Evolutionary conservation across 2,797 vertebrate genomes (phyloP).

Genomic region (Anguilla marmorata): DNA sequence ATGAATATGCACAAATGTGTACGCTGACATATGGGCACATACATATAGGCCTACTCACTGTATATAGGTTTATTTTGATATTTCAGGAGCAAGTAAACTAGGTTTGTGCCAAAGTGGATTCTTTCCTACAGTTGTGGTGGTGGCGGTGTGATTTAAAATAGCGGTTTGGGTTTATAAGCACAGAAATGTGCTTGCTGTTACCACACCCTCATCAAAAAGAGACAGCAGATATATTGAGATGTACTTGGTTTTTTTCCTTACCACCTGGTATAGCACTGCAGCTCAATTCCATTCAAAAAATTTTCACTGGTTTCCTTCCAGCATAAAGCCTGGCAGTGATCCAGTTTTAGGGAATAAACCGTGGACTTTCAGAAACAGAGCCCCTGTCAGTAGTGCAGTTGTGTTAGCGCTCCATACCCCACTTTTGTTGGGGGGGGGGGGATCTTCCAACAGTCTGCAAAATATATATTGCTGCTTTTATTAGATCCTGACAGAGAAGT

Average conservation of each 20-base stretch:
- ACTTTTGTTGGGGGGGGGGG: too few species aligned
- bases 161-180: not conserved
- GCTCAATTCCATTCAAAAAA: not conserved
- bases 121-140: not conserved
- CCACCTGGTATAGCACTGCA: not conserved
- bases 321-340: not conserved
- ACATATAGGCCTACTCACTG: not conserved
- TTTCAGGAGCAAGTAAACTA: slow-evolving; percentile 10
- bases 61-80: not conserved
- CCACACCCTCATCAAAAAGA: not conserved
- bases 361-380: not conserved
- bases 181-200: not conserved
- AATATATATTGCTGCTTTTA: not conserved
- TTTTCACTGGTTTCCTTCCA: not conserved
- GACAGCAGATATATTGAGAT: not conserved
- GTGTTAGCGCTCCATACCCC: not conserved
- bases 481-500: not conserved
- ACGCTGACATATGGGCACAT: not conserved
- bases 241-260: not conserved
- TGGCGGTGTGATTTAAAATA: not conserved
- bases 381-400: not conserved
- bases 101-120: slow-evolving; percentile 13
- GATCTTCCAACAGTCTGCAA: not conserved
- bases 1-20: slow-evolving; percentile 27
- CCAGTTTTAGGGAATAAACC: not conserved